Evolutionary conservation across 2,113 vertebrate genomes (phyloP).

Genomic region (Petroica traversi): DNA sequence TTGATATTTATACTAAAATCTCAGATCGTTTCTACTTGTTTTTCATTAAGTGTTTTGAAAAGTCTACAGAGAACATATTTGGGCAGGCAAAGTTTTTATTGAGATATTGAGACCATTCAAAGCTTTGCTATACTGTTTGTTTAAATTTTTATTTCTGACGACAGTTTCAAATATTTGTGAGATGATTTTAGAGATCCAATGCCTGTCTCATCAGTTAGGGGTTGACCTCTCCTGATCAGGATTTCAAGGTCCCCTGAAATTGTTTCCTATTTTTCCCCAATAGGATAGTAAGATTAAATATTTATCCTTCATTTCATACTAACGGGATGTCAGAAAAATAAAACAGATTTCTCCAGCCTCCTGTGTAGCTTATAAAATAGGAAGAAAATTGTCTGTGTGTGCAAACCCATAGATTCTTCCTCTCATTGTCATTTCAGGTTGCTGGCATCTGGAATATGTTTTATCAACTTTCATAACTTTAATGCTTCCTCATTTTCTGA

Average conservation of each 20-base stretch:
- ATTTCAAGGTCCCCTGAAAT: not conserved
- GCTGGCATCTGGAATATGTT: not conserved
- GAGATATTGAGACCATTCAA: not conserved
- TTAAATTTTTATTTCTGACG: not conserved
- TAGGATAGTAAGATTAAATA: not conserved
- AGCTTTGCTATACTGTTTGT: not conserved
- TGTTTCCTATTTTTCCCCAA: not conserved
- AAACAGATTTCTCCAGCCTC: not conserved
- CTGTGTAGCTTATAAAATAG: not conserved
- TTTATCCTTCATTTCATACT: not conserved
- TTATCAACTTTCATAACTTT: not conserved
- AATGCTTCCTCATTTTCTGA: not conserved
- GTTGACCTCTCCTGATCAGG: not conserved
- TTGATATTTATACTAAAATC: not conserved
- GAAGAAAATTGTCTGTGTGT: not conserved
- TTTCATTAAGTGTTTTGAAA: not conserved
- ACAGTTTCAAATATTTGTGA: not conserved
- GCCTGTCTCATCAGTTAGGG: not conserved
- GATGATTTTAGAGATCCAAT: not conserved
- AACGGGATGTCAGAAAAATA: not conserved
- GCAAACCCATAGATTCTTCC: not conserved
- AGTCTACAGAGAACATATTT: not conserved
- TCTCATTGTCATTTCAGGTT: not conserved
- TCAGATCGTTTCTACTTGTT: not conserved
- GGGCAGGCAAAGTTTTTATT: not conserved